Evolutionary conservation across 2,797 vertebrate species (phyloP).

Genomic region (Martes flavigula): DNA sequence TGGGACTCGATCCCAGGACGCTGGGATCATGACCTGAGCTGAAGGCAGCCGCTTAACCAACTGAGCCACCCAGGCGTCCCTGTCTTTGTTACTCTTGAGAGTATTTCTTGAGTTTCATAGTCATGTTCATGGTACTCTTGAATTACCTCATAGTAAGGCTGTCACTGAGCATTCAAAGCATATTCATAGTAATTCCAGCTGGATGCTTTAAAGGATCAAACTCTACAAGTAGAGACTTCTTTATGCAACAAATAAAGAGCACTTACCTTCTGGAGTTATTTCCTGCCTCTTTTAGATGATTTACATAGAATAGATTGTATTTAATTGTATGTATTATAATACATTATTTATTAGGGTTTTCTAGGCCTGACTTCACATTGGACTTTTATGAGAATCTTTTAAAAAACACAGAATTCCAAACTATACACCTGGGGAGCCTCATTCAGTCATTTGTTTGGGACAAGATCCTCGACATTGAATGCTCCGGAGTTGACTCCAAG

Average conservation of each 20-base stretch:
- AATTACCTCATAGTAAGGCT: background rate
- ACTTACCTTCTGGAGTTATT: background rate
- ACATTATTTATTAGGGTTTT: background rate
- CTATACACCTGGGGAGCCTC: background rate
- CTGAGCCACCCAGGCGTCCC: too few species aligned
- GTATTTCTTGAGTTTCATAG: background rate
- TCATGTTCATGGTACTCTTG: background rate
- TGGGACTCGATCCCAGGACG: too few species aligned
- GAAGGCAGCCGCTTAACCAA: too few species aligned
- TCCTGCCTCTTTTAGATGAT: background rate
- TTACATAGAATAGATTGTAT: background rate
- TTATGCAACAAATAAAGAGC: background rate
- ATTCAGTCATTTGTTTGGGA: background rate
- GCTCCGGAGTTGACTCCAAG: background rate
- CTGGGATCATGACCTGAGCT: too few species aligned
- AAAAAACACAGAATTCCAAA: background rate
- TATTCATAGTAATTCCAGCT: background rate
- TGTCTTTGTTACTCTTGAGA: background rate
- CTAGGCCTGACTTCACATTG: background rate
- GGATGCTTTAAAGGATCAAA: background rate
- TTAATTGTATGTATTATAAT: background rate
- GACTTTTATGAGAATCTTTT: background rate
- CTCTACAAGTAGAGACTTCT: background rate
- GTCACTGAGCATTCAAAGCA: background rate
- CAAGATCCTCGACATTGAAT: background rate